These are phyloP conservation scores for Sylvilagus bachmani DNA, from an alignment of 2,113 vertebrate species.

Conservation along the genomic window DNA sequence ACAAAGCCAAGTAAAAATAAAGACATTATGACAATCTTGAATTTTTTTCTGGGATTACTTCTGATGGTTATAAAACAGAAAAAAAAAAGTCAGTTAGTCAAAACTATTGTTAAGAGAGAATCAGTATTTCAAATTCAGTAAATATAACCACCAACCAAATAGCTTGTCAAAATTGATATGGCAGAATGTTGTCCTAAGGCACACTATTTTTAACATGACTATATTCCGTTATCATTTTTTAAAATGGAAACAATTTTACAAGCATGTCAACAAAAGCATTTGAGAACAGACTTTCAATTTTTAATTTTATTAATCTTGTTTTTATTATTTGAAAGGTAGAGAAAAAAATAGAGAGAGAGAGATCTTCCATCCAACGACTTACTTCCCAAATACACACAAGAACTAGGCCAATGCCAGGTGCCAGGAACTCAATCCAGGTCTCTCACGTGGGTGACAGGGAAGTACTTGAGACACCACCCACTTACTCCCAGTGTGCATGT, in stretches of 20 bases:
- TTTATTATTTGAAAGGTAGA: too few relatives aligned
- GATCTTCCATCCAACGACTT: too few relatives aligned
- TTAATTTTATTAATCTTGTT: too few relatives aligned
- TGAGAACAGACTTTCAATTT: background rate
- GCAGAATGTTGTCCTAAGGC: background rate
- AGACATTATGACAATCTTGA: background rate
- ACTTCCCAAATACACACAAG: too few relatives aligned
- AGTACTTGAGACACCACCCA: too few relatives aligned
- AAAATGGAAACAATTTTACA: background rate
- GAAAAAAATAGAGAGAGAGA: too few relatives aligned
- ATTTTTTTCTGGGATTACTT: background rate
- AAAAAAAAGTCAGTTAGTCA: background rate
- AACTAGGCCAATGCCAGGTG: too few relatives aligned
- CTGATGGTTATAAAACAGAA: background rate
- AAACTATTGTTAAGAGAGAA: background rate
- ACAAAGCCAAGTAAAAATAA: background rate
- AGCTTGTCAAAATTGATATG: background rate
- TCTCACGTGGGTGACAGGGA: too few relatives aligned
- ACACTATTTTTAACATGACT: slow-evolving; percentile 8
- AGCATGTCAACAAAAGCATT: background rate
- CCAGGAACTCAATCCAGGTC: too few relatives aligned
- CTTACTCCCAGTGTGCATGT: too few relatives aligned
- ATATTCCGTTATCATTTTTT: background rate
- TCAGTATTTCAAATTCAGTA: background rate
- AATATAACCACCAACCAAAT: background rate